phyloP scores from a whole-genome alignment of 2,888 invertebrate species.

The Drosophila basisetae region DNA sequence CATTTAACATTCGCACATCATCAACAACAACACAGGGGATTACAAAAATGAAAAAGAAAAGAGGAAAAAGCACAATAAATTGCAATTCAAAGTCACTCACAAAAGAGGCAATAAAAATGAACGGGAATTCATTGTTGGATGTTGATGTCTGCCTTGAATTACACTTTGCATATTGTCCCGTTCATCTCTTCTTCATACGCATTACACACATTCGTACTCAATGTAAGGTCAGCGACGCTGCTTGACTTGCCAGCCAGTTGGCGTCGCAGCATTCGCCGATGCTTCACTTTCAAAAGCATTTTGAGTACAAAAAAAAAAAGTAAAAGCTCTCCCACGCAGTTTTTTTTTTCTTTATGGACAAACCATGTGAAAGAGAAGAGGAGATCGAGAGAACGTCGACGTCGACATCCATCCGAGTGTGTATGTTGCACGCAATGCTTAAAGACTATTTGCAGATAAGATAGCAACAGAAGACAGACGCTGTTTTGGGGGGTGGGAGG shows the following conservation, averaged over 20 bases:
- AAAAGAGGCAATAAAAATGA: slow-evolving; percentile 29
- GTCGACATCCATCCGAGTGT: neutral
- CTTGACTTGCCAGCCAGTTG: slow-evolving; percentile 5
- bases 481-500: neutral
- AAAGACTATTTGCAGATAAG: slow-evolving; percentile 52
- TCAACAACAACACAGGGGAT: neutral
- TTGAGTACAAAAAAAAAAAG: slow-evolving; percentile 40
- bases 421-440: slow-evolving; percentile 41
- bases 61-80: slow-evolving; percentile 19
- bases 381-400: slow-evolving; percentile 14
- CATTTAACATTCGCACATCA: neutral
- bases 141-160: slow-evolving; percentile 31
- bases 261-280: slow-evolving; percentile 9
- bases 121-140: slow-evolving; percentile 1
- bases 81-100: slow-evolving; percentile 27
- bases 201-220: slow-evolving; percentile 29
- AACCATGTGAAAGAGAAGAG: slow-evolving; percentile 44
- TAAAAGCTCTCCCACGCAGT: slow-evolving; percentile 70
- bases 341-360: slow-evolving; percentile 26
- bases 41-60: neutral
- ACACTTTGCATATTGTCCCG: slow-evolving; percentile 24
- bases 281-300: slow-evolving; percentile 60
- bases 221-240: slow-evolving; percentile 26
- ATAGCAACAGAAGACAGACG: slow-evolving; percentile 24
- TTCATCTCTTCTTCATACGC: slow-evolving; percentile 26